Evolutionary conservation across 2,797 vertebrate genomes (phyloP), one percentile per base, ranked within the genome.

Genomic region (Geotrypetes seraphini): DNA sequence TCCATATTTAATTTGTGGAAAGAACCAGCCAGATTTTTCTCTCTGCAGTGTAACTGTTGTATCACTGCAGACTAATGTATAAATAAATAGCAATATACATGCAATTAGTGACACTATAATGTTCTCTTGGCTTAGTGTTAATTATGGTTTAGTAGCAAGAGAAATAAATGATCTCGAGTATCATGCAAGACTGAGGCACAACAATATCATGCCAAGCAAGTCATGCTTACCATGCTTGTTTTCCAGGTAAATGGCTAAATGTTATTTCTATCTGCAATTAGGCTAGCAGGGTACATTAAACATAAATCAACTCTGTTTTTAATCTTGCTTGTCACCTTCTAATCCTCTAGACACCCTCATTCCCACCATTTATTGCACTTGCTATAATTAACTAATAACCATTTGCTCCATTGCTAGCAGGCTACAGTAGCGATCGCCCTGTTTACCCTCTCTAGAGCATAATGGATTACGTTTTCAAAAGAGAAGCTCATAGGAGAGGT

Each of bases 301-400:
- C 21, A 20, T 12, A 25, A 27, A 42, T 35, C 10, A 23, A 26
- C 15, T 3, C 1, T 8, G 30, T n/a, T 5, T 40, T 48, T 24
- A 11, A 21, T 26, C 14, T 29, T 2, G 7, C 19, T n/a, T 7
- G 4, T 18, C 10, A 7, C 3, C 16, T 28, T n/a, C 27, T 33
- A 13, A 13, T 31, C 19, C 12, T 19, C 8, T 16, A 9, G 36
- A 22, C 30, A 31, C 43, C 32, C 16, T 22, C 12, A 35, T 26
- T 36, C 31, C 14, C 41, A 31, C 19, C 28, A 14, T 24, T 41
- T 26, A 43, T 27, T 36, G 22, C 31, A 13, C 43, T n/a, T 43
- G 36, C 7, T 22, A 21, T 44, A 44, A 36, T 36, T 31, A 31
- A 30, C 20, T 33, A 42, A 43, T 28, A 35, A 35, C 17, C 13